phyloP scores from a whole-genome alignment of 2,113 vertebrate genomes.

The Sinocyclocheilus rhinocerous region DNA sequence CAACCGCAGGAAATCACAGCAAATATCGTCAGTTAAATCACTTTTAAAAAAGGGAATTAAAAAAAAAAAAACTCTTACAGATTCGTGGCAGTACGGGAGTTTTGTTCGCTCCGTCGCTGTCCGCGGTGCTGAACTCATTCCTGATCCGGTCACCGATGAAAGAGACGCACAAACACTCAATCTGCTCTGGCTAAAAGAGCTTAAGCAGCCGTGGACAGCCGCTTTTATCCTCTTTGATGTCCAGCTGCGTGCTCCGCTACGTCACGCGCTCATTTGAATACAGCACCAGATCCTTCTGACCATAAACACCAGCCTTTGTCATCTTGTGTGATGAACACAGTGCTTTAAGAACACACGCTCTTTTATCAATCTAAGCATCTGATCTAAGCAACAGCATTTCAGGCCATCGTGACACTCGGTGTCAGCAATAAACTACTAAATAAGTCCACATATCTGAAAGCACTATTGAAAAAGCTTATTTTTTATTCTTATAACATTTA shows the following conservation, averaged over 20 bases:
- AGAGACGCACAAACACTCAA: conserved; percentile 55
- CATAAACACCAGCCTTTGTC: background rate
- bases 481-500: background rate
- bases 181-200: conserved; percentile 58
- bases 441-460: background rate
- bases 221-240: conserved; percentile 47
- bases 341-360: background rate
- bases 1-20: background rate
- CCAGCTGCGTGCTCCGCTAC: conserved; percentile 40
- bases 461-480: background rate
- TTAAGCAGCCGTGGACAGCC: conserved; percentile 41
- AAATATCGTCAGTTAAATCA: no score
- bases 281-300: background rate
- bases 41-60: background rate
- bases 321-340: background rate
- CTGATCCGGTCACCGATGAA: conserved; percentile 30
- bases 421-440: background rate
- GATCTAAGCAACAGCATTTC: background rate
- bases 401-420: background rate
- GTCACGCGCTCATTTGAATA: conserved; percentile 42
- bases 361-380: background rate
- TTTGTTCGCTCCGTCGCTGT: conserved; percentile 65
- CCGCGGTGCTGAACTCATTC: conserved; percentile 75
- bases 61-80: conserved; percentile 38
- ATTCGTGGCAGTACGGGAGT: conserved; percentile 61